phyloP scores from a whole-genome alignment of 2,113 vertebrate species.

The Micronisus gabar region DNA sequence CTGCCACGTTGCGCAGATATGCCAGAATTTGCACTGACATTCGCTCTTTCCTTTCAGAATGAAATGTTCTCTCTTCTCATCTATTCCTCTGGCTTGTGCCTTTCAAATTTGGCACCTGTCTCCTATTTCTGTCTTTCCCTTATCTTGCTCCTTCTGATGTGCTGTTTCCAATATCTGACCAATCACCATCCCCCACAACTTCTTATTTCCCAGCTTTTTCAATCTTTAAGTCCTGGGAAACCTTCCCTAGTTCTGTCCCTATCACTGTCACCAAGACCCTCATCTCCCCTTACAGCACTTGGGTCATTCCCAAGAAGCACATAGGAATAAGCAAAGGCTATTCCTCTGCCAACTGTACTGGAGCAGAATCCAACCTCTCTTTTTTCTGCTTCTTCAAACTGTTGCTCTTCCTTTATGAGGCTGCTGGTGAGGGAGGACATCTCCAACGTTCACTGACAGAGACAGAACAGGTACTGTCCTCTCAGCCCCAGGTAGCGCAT shows the following conservation, averaged over 20 bases:
- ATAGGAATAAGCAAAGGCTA: background rate
- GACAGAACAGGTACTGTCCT: background rate
- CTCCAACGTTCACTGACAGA: background rate
- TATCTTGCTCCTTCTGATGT: background rate
- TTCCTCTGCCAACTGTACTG: background rate
- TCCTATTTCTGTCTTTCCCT: background rate
- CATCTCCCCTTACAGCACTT: background rate
- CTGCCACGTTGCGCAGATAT: background rate
- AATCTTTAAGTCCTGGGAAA: background rate
- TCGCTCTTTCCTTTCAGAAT: background rate
- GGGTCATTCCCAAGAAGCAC: background rate
- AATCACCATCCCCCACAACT: background rate
- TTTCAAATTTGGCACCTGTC: background rate
- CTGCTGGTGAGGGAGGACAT: background rate
- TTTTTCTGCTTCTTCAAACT: background rate
- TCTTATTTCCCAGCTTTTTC: background rate
- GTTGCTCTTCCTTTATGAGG: background rate
- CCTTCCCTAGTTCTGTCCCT: background rate
- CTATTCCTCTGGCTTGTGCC: background rate
- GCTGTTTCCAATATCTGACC: background rate
- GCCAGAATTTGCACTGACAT: slow-evolving; percentile 16
- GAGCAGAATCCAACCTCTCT: background rate
- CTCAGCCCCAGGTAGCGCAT: background rate
- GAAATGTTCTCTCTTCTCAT: slow-evolving; percentile 16
- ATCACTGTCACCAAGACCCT: background rate